Evolutionary conservation across 1,140 invertebrate species (phyloP).

Genomic region (Drosophila bipectinata): DNA sequence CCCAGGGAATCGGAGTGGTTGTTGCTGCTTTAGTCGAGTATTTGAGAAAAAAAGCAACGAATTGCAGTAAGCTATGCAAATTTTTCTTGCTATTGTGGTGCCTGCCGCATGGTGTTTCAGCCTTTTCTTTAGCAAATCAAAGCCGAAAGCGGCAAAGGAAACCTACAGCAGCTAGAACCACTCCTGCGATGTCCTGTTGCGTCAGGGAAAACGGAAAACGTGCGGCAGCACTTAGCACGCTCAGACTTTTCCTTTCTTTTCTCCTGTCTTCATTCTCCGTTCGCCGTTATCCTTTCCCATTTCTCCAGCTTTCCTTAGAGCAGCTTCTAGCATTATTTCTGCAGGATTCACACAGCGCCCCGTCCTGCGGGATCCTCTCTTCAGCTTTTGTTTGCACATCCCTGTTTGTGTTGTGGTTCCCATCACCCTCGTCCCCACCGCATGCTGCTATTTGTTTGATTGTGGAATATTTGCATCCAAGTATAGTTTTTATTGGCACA

Average conservation of each 20-base stretch:
- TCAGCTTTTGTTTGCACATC: conserved; percentile 55
- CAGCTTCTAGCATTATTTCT: conserved; percentile 48
- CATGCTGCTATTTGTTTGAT: conserved; percentile 72
- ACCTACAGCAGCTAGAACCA: conserved; percentile 36
- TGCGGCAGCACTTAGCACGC: conserved; percentile 60
- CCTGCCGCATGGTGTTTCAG: conserved; percentile 19
- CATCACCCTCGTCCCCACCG: conserved; percentile 7
- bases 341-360: conserved; percentile 48
- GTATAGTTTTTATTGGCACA: conserved; percentile 82
- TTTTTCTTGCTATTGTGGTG: conserved; percentile 47
- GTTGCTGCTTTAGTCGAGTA: conserved; percentile 8
- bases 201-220: conserved; percentile 61
- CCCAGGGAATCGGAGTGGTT: conserved; percentile 62
- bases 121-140: conserved; percentile 52
- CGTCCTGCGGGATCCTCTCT: conserved; percentile 55
- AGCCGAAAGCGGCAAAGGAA: conserved; percentile 51
- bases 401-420: conserved; percentile 59
- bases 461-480: conserved; percentile 78
- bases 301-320: conserved; percentile 20
- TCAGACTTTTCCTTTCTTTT: conserved; percentile 32
- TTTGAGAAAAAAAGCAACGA: conserved; percentile 27
- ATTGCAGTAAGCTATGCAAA: conserved; percentile 57
- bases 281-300: background rate
- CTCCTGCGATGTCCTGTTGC: conserved; percentile 67
- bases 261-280: conserved; percentile 4